These are phyloP conservation scores for Perca schrenkii DNA, from an alignment of 2,113 vertebrate species.

Conservation along the genomic window DNA sequence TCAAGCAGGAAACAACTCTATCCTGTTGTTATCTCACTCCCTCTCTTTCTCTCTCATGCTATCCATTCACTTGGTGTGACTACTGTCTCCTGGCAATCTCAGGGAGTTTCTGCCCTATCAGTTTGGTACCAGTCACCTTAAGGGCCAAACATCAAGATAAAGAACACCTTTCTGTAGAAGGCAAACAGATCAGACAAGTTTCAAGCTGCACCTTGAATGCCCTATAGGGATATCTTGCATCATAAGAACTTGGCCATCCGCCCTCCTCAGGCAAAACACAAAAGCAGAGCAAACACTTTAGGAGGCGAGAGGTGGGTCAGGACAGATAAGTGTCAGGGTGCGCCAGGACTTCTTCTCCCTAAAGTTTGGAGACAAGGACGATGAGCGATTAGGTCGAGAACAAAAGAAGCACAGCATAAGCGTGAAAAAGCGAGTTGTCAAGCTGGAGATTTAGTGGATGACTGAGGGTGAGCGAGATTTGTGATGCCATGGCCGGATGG, in stretches of 20 bases:
- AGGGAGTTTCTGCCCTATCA: conserved; percentile 66
- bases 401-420: conserved; percentile 65
- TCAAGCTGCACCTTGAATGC: conserved; percentile 73
- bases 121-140: conserved; percentile 66
- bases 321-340: conserved; percentile 80
- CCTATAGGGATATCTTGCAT: conserved; percentile 73
- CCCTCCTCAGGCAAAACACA: conserved; percentile 72
- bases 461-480: conserved; percentile 65
- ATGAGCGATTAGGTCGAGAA: conserved; percentile 63
- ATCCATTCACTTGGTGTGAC: conserved; percentile 36
- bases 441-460: conserved; percentile 68
- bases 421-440: conserved; percentile 76
- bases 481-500: conserved; percentile 68
- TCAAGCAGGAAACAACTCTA: conserved; percentile 46
- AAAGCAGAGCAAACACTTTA: conserved; percentile 78
- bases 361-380: conserved; percentile 68
- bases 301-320: conserved; percentile 75
- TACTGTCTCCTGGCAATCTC: conserved; percentile 58
- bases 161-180: conserved; percentile 61
- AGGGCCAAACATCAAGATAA: conserved; percentile 77
- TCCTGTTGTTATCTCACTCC: conserved; percentile 1
- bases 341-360: conserved; percentile 62
- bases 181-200: conserved; percentile 80
- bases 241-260: conserved; percentile 72
- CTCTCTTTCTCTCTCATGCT: conserved; percentile 19